phyloP scores from a whole-genome alignment of 2,797 vertebrate species.

The Merluccius polli region DNA sequence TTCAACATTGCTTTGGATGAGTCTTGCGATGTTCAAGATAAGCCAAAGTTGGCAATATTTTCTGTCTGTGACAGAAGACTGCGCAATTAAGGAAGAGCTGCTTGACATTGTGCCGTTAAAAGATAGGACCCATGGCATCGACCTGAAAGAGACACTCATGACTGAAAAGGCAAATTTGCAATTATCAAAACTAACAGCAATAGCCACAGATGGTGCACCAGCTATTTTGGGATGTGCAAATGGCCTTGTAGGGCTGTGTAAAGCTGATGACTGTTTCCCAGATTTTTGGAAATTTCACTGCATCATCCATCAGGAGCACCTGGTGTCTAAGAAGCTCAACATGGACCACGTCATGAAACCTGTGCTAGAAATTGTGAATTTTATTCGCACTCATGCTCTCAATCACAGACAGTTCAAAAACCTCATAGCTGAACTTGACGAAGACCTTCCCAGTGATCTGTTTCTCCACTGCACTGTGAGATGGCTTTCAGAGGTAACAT shows the following conservation, averaged over 20 bases:
- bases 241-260: conserved; percentile 1
- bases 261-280: background rate
- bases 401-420: background rate
- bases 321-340: background rate
- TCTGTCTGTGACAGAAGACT: conserved; percentile 22
- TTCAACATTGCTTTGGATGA: conserved; percentile 27
- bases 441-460: conserved; percentile 33
- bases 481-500: conserved; percentile 37
- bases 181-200: too few relatives aligned
- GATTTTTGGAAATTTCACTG: background rate
- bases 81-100: conserved; percentile 27
- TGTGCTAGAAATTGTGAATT: conserved; percentile 1
- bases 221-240: background rate
- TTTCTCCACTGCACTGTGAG: conserved; percentile 34
- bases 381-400: background rate
- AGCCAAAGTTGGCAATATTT: conserved; percentile 29
- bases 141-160: too few relatives aligned
- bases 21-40: conserved; percentile 22
- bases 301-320: conserved; percentile 7
- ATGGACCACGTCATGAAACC: background rate
- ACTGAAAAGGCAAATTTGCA: too few relatives aligned
- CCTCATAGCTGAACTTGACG: background rate
- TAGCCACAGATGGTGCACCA: background rate
- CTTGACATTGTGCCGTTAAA: too few relatives aligned
- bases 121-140: too few relatives aligned